Evolutionary conservation across 2,797 vertebrate genomes (phyloP).

Genomic region (Liasis olivaceus): DNA sequence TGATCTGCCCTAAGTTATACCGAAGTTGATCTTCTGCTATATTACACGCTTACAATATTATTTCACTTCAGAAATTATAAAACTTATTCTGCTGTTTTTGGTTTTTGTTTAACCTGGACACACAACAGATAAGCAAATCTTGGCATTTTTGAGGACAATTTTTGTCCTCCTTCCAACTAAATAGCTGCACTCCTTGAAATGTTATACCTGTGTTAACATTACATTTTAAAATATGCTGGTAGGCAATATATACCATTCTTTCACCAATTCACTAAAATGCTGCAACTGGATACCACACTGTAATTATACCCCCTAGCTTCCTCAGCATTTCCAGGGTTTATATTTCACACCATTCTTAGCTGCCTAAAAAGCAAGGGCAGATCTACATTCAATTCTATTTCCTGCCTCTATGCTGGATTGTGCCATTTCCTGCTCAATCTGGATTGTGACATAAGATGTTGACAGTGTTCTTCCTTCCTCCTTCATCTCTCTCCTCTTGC

Average conservation of each 20-base stretch:
- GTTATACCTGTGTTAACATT: not conserved
- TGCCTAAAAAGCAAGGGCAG: constrained; percentile 4
- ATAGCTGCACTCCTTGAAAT: not conserved
- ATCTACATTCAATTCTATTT: constrained; percentile 5
- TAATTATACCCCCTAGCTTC: not conserved
- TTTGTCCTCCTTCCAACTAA: not conserved
- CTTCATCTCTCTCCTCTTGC: constrained; percentile 15
- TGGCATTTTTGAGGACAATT: not conserved
- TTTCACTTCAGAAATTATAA: constrained; percentile 21
- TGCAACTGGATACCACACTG: not conserved
- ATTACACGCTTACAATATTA: constrained; percentile 35
- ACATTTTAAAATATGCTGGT: constrained; percentile 28
- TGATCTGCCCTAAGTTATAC: constrained; percentile 24
- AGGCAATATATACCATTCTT: not conserved
- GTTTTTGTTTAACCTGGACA: not conserved
- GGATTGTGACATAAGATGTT: not conserved
- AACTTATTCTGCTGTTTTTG: constrained; percentile 20
- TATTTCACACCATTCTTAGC: constrained; percentile 5
- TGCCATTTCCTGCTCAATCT: not conserved
- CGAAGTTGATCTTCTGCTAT: not conserved
- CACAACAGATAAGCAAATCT: not conserved
- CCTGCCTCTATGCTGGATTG: not conserved
- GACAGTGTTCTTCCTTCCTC: constrained; percentile 7
- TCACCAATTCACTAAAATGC: not conserved
- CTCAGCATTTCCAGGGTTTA: not conserved